Conservation (phyloP, 1,140 invertebrate species). For the Papilio aristodemus region DNA sequence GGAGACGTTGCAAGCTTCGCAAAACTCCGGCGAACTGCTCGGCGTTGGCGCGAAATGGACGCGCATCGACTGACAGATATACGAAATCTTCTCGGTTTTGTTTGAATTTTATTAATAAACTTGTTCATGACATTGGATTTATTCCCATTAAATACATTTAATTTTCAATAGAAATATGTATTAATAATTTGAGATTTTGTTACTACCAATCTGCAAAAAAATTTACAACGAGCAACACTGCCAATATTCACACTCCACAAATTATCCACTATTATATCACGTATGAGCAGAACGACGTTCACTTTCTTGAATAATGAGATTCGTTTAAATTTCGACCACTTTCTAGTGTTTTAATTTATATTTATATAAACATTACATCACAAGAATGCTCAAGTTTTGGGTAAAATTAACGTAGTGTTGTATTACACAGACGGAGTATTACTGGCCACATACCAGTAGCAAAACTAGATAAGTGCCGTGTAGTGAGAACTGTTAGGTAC, state of each 20-base stretch:
- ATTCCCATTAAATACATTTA: background rate
- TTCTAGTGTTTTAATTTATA: conserved; percentile 16
- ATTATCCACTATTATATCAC: conserved; percentile 25
- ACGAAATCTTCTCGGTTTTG: background rate
- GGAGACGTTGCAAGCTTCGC: conserved; percentile 35
- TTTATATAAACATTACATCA: conserved; percentile 16
- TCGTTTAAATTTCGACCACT: conserved; percentile 10
- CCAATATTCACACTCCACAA: background rate
- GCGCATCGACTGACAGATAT: conserved; percentile 47
- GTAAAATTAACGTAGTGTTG: conserved; percentile 29
- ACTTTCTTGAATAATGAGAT: conserved; percentile 30
- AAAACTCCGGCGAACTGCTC: conserved; percentile 45
- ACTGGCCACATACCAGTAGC: conserved; percentile 46
- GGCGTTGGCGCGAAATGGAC: conserved; percentile 67
- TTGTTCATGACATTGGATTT: background rate
- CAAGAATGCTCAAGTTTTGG: conserved; percentile 3
- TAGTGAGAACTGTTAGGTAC: conserved; percentile 15
- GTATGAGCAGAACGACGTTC: conserved; percentile 17
- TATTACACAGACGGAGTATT: conserved; percentile 40
- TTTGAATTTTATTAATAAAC: background rate
- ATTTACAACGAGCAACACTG: background rate
- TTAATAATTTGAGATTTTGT: background rate
- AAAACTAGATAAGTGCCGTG: background rate
- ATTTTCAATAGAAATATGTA: background rate
- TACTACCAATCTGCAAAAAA: background rate